Percentiles rank a stretch among this genome's conserved stretches.
phyloP scores from a whole-genome alignment of 2,888 invertebrate species.

The Tipula unca region DNA sequence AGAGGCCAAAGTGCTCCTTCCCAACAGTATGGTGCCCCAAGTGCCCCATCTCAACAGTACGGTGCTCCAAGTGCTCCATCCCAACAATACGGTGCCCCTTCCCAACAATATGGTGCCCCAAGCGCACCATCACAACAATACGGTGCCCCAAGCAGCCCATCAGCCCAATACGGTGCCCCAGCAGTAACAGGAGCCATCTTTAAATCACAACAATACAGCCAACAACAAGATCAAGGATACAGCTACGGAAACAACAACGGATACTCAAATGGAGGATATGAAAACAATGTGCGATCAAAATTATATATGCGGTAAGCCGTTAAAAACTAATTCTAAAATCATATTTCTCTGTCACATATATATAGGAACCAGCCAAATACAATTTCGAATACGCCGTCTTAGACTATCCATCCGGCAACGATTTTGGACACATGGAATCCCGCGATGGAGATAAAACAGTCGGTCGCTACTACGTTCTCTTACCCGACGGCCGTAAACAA shows the following conservation, averaged over 20 bases:
- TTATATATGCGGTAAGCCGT: neutral
- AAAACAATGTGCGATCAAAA: constrained; percentile 14
- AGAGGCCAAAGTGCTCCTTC: constrained; percentile 41
- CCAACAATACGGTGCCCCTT: constrained; percentile 43
- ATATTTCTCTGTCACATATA: neutral
- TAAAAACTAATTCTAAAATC: neutral
- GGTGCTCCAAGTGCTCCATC: constrained; percentile 43
- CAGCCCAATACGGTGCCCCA: constrained; percentile 46
- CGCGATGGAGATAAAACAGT: constrained; percentile 54
- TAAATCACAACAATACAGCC: constrained; percentile 34
- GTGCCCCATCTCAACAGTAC: constrained; percentile 45
- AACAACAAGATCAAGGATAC: constrained; percentile 27
- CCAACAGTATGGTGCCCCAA: constrained; percentile 43
- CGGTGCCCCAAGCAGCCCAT: constrained; percentile 40
- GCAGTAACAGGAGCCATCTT: constrained; percentile 46
- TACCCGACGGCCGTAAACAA: constrained; percentile 62
- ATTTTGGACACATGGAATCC: constrained; percentile 58
- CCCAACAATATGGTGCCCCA: constrained; percentile 41
- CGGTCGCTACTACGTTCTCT: constrained; percentile 55
- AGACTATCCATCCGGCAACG: constrained; percentile 54
- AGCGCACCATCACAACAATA: constrained; percentile 24
- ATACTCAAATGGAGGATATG: constrained; percentile 38
- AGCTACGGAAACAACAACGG: constrained; percentile 41
- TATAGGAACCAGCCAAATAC: constrained; percentile 58
- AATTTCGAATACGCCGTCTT: constrained; percentile 59